Evolutionary conservation across 2,888 invertebrate genomes (phyloP).

Genomic region (Ctena decussata): DNA sequence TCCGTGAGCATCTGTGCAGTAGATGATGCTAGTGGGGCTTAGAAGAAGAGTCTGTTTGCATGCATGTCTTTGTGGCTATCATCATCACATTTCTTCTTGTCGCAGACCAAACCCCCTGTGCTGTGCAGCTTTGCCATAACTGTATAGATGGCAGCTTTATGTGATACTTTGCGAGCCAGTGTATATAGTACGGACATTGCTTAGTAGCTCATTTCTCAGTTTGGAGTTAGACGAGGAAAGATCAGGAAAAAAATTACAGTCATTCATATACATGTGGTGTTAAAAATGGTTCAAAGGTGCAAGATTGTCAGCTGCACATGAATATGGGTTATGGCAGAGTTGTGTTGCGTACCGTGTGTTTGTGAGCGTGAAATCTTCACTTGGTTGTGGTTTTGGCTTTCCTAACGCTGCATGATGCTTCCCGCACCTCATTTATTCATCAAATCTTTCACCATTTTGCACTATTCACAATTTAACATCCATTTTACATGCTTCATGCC

Average conservation of each 20-base stretch:
- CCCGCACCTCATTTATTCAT: background rate
- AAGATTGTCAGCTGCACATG: constrained; percentile 19
- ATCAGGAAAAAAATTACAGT: background rate
- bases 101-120: constrained; percentile 50
- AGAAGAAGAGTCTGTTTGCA: constrained; percentile 54
- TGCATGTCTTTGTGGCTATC: constrained; percentile 58
- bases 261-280: background rate
- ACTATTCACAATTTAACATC: background rate
- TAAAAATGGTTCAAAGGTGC: constrained; percentile 73
- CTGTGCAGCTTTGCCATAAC: constrained; percentile 67
- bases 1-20: constrained; percentile 53
- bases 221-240: background rate
- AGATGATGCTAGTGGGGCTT: constrained; percentile 59
- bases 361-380: background rate
- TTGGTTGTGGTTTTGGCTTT: background rate
- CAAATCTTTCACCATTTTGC: background rate
- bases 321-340: constrained; percentile 61
- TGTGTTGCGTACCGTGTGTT: constrained; percentile 30
- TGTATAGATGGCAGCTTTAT: constrained; percentile 56
- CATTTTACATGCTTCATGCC: too few relatives aligned
- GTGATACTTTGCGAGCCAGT: background rate
- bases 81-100: constrained; percentile 43
- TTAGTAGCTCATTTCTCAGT: too few relatives aligned
- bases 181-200: too few relatives aligned
- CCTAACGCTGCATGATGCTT: constrained; percentile 4